These are phyloP conservation scores for Thecophora atra DNA, from an alignment of 2,888 invertebrate genomes.

Conservation along the genomic window DNA sequence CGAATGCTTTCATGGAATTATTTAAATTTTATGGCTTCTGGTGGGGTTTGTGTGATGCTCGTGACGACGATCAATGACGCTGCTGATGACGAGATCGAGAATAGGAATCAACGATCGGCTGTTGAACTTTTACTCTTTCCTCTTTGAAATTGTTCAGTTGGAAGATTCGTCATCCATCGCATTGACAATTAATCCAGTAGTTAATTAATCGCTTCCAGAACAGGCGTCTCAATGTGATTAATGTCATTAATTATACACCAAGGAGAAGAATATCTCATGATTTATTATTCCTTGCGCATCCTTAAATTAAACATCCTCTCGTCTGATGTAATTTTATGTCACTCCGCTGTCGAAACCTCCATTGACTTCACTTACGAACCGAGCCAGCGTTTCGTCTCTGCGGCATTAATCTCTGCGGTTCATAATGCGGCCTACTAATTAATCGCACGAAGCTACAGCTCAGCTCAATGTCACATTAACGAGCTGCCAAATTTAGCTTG, in stretches of 20 bases:
- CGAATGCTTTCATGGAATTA: not conserved
- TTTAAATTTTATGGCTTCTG: not conserved
- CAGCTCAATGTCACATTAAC: not conserved
- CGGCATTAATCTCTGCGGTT: no score
- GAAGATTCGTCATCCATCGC: not conserved
- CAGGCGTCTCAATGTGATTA: no score
- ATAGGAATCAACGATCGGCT: not conserved
- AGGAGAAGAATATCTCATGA: no score
- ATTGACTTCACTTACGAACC: no score
- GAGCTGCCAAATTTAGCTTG: not conserved
- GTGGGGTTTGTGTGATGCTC: slow-evolving; percentile 5
- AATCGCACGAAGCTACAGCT: not conserved
- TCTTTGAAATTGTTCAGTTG: no score
- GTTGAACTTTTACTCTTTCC: not conserved
- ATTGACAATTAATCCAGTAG: no score
- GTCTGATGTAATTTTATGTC: no score
- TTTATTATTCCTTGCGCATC: no score
- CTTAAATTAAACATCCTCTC: no score
- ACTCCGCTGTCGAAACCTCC: no score
- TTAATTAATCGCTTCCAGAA: not conserved
- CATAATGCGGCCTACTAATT: not conserved
- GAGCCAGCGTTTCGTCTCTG: no score
- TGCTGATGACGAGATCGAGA: not conserved
- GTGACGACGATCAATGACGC: not conserved
- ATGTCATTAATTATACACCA: no score